Base-by-base conservation (phyloP, 2,113 vertebrate genomes). In the Thryonomys swinderianus region DNA sequence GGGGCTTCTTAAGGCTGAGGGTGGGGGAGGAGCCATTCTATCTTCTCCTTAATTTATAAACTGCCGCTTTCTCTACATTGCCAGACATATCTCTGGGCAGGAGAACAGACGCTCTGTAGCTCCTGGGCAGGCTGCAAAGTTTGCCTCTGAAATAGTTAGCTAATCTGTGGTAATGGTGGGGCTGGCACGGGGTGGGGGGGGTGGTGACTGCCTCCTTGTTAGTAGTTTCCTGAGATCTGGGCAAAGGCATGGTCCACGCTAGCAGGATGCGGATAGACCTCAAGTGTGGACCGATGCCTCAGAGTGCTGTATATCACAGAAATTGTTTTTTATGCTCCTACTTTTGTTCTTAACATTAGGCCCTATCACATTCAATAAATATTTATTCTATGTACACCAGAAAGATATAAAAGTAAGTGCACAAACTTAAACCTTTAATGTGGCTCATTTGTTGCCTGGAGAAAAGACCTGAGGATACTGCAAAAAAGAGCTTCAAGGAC, bases 401-500 rank as follows among this genome's bases (percentile, higher is more conserved):
- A 23, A 67, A 87, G 23, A 40, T 2, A 40, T 69, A 67, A 69
- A 85, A 90, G 20, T 73, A 59, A 67, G 88, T 12, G 17, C 20
- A 12, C 64, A 42, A 67, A 71, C 69, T 73, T 85, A 45, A 79
- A 42, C n/a, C n/a, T 90, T 82, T 51, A 53, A 55, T 17, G 11
- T 88, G 85, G 37, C 67, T 61, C 53, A 21, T 51, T 73, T 40
- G 48, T 37, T 85, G 85, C 42, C 85, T 83, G 5, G 62, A 57
- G 76, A 81, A 37, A 90, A 82, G 71, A 64, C 78, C 64, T 12
- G 20, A 92, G 85, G 92, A 55, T 37, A 8, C n/a, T 57, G 7
- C 7, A 62, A 48, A 79, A 53, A 80, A 74, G 32, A 61, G 40
- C 40, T 88, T 93, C 82, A 96, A 96, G 96, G 95, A 90, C 88